Base-by-base conservation (phyloP, 2,888 invertebrate genomes). In the Stenolophus ochropezus region DNA sequence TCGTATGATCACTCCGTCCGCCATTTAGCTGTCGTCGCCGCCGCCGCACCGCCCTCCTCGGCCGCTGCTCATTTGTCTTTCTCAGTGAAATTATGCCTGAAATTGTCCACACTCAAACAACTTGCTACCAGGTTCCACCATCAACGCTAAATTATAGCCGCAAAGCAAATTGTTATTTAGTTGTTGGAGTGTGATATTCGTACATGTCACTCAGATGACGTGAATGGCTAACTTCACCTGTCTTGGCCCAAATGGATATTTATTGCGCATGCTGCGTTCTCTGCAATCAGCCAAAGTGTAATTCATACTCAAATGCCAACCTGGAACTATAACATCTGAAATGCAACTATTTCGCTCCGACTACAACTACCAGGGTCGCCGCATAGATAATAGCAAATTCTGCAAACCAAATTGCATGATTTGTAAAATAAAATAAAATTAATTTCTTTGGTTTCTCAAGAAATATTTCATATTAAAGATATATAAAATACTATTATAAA, bases 31-130 rank as follows among this genome's bases (percentile, higher is more conserved):
- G 65, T 65, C 65, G 33, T 33, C 65, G 16, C 11, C 27, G 6
- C 33, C 33, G 11, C 33, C n/a, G 20, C 61, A 14, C 51, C 16
- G 56, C 61, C 14, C 69, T 33, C 16, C 8, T 21, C 69, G 42
- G 65, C 42, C 33, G 18, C 33, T 42, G 33, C 69, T 69, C 69
- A 69, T 69, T 47, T 69, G 69, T 69, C 69, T 69, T 69, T 69
- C 69, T 69, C 69, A 42, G 69, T 69, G 69, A 69, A 69, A 69
- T 69, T 69, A 69, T 69, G 69, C 69, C 42, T 69, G 69, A 69
- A 69, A 69, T 69, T 69, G 69, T 69, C 69, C 69, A 69, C 69
- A 69, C 69, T 69, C 69, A 69, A 69, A 69, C 69, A 18, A 69
- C 69, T 65, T 65, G 27, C 16, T 61, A 21, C 61, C 25, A 61